phyloP scores from a whole-genome alignment of 2,888 invertebrate species.

The Sthenelais limicola region DNA sequence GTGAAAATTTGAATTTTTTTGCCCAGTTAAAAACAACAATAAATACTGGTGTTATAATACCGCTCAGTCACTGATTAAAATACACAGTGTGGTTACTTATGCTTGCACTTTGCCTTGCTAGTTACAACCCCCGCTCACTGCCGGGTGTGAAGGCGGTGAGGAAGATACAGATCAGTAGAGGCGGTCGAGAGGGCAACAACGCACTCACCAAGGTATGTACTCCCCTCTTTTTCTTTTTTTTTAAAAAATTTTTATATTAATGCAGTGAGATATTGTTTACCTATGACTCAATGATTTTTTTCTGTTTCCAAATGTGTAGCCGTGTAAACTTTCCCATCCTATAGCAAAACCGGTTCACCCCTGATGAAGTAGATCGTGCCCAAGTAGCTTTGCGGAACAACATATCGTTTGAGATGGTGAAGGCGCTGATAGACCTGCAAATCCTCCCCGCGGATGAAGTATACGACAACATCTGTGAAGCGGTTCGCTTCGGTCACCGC shows the following conservation, averaged over 20 bases:
- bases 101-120: conserved; percentile 43
- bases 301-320: no score
- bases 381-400: not conserved
- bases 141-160: conserved; percentile 66
- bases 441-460: not conserved
- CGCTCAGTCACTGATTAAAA: no score
- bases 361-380: no score
- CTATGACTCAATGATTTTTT: no score
- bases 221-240: no score
- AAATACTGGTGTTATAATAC: no score
- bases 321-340: no score
- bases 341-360: no score
- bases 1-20: no score
- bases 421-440: conserved; percentile 7
- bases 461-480: conserved; percentile 61
- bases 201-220: conserved; percentile 72
- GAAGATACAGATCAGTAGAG: conserved; percentile 72
- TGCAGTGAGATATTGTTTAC: no score
- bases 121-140: conserved; percentile 67
- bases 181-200: conserved; percentile 75
- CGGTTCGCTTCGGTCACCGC: conserved; percentile 72
- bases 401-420: conserved; percentile 5
- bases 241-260: no score
- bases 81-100: not conserved
- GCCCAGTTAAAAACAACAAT: no score